A percentile compares a stretch with the other conserved stretches of the same genome.
phyloP scores from a whole-genome alignment of 2,888 invertebrate species.

The Anorthoa munda region DNA sequence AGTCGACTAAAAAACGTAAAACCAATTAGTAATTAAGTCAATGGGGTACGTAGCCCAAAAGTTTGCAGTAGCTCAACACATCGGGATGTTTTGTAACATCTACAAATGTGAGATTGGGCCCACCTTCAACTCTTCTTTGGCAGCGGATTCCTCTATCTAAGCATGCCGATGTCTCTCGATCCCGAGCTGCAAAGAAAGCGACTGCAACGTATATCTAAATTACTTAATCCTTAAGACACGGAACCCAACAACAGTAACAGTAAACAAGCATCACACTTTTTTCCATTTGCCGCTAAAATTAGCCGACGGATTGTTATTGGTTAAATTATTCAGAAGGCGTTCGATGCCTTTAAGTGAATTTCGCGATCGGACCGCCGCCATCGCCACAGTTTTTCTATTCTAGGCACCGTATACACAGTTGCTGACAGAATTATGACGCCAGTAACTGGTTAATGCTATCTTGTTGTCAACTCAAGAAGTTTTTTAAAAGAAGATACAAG shows the following conservation, averaged over 20 bases:
- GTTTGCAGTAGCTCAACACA: neutral
- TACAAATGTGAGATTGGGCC: neutral
- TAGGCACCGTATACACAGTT: constrained; percentile 58
- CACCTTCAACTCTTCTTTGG: neutral
- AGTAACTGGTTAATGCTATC: constrained; percentile 34
- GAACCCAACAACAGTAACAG: constrained; percentile 56
- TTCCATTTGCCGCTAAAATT: constrained; percentile 86
- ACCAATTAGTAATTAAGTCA: no score
- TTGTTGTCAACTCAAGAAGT: constrained; percentile 15
- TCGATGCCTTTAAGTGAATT: constrained; percentile 89
- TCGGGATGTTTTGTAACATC: neutral
- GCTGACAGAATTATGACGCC: constrained; percentile 41
- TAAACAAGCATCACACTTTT: constrained; percentile 70
- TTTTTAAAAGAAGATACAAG: neutral
- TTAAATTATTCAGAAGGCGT: constrained; percentile 89
- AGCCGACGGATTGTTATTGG: constrained; percentile 89
- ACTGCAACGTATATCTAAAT: neutral
- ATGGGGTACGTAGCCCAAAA: neutral
- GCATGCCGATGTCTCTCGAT: neutral
- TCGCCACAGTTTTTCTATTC: constrained; percentile 58
- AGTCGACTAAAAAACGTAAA: no score
- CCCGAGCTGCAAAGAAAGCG: neutral
- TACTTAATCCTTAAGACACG: constrained; percentile 11
- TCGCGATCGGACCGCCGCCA: constrained; percentile 79
- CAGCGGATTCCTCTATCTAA: neutral